Conservation (phyloP, 2,797 vertebrate genomes). For the Labeo calbasu region DNA sequence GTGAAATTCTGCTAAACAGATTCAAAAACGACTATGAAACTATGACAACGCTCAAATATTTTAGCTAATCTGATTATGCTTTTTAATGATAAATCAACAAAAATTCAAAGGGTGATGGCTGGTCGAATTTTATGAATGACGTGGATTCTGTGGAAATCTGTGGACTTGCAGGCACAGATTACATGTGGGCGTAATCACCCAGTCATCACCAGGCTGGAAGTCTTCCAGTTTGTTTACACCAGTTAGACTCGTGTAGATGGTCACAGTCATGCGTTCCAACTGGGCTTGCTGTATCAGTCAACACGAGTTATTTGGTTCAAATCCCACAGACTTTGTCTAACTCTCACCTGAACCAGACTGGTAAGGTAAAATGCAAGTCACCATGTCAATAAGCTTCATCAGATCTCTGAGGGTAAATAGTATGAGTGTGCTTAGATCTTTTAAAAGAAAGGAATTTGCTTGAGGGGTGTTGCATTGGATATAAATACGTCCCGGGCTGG, state of each 20-base stretch:
- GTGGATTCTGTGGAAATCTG: background rate
- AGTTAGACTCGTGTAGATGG: background rate
- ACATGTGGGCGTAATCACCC: background rate
- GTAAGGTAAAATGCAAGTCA: background rate
- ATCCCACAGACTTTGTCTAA: background rate
- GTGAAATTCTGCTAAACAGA: background rate
- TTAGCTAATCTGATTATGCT: background rate
- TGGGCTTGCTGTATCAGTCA: conserved; percentile 14
- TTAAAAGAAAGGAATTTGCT: conserved; percentile 63
- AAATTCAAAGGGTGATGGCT: background rate
- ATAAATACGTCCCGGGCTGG: conserved; percentile 34
- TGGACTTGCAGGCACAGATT: background rate
- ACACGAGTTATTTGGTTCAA: background rate
- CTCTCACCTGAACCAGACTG: conserved; percentile 22
- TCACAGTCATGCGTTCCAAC: conserved; percentile 4
- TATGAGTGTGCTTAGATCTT: conserved; percentile 41
- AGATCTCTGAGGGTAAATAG: conserved; percentile 16
- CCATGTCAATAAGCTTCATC: conserved; percentile 1
- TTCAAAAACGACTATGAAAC: background rate
- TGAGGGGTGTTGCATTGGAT: conserved; percentile 55
- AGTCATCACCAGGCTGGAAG: conserved; percentile 6
- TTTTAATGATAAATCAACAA: background rate
- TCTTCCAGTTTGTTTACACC: conserved; percentile 6
- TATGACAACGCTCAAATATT: background rate
- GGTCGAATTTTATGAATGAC: conserved; percentile 8